Base-by-base conservation (phyloP, 2,888 invertebrate species). In the Mesochorus sp. region DNA sequence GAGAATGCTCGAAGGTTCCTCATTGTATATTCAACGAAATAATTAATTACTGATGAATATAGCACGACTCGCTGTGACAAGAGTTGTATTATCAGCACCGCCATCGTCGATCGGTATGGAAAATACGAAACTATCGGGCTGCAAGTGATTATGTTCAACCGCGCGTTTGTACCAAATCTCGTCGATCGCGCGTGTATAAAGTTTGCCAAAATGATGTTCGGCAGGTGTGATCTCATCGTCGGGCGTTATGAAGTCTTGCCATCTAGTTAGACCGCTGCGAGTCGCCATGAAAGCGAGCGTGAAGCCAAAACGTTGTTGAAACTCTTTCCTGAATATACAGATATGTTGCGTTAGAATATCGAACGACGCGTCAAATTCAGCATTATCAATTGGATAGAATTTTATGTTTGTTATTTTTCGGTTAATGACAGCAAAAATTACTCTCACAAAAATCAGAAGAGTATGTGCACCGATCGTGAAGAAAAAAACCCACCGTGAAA, bases 81-180 rank as follows among this genome's bases (percentile, higher is more conserved):
- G 91, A 0, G 95, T 95, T 42, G 94, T 92, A 78, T 94, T 93
- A 55, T 88, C 88, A 17, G 89, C 88, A 14, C 93, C 90, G 88
- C 92, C 92, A 87, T 95, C 94, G 88, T 95, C 94, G 86, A 95
- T 94, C 19, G 95, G 95, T 49, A 96, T 94, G 1, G 95, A 95
- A 90, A 96, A 97, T 0, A 97, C 96, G 89, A 96, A 97, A 85
- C 96, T 96, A 28, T 95, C 93, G 0, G 95, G 94, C 81, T 96
- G 93, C 10, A 95, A 92, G 87, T 95, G 95, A 91, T 97, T 95
- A 85, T 97, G 96, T 83, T 97, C 97, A 0, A 97, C 97, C 0
- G 97, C 97, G 10, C 97, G 93, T 79, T 95, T 95, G 89, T 97
- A 97, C 97, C 97, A 97, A 14, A 96, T 93, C 90, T 97, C 97